Base-by-base conservation (phyloP, 2,888 invertebrate genomes). In the Dusona sp. region DNA sequence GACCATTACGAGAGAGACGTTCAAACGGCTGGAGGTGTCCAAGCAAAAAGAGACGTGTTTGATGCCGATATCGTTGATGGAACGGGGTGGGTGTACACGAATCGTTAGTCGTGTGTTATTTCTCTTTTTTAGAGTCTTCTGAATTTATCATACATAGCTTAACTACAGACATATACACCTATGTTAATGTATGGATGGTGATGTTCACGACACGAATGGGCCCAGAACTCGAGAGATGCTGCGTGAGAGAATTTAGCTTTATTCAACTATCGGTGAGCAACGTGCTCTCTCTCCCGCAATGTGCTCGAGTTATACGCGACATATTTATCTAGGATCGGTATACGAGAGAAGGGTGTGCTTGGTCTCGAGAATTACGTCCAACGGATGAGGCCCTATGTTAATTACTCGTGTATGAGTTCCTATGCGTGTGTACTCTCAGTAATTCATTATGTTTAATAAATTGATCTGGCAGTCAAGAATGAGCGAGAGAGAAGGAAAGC, bases 1-100 rank as follows among this genome's bases (percentile, higher is more conserved):
- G 13, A 75, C 25, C 61, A 64, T 68, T 72, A 38, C 73, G 80
- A 72, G 70, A 72, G 19, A 68, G 22, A 68, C 36, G 57, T 79
- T 82, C 54, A 45, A 83, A 74, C 67, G 83, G 67, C 74, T 48
- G 36, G 51, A 73, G 73, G 70, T 54, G 78, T 73, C 51, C 81
- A 83, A 88, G 88, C 88, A 88, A 29, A 88, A 89, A 89, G 91
- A 92, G 91, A 93, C 93, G 92, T 93, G 92, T 93, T 92, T 93
- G 92, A 92, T 92, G 91, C 91, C 91, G 91, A 92, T 93, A 93
- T 93, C 93, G 88, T 90, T 89, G 91, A 93, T 92, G 92, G 91
- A 89, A 89, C 79, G 86, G 87, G 84, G 84, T 78, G 80, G 83
- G 81, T 48, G 75, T 83, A 88, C 89, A 89, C 81, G 87, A 86